Evolutionary conservation across 2,113 vertebrate species (phyloP).

Genomic region (Zootoca vivipara): DNA sequence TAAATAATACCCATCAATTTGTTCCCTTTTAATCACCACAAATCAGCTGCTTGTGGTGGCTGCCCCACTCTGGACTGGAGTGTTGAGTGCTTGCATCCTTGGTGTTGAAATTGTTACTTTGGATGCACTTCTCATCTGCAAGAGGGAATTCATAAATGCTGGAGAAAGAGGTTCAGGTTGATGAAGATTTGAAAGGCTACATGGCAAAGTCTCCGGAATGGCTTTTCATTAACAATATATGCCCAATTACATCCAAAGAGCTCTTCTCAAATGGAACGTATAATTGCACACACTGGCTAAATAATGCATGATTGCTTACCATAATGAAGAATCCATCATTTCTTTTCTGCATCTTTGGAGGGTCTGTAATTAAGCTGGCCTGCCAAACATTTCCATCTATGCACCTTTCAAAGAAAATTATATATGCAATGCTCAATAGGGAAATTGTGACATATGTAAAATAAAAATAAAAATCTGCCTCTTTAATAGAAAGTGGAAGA

Average conservation of each 20-base stretch:
- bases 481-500: conserved; percentile 34
- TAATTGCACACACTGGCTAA: conserved; percentile 66
- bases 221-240: conserved; percentile 43
- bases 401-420: conserved; percentile 64
- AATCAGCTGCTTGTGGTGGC: no score
- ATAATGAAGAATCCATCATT: conserved; percentile 67
- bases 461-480: conserved; percentile 40
- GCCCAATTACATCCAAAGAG: conserved; percentile 38
- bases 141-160: conserved; percentile 29
- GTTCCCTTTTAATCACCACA: no score
- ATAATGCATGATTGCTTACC: conserved; percentile 40
- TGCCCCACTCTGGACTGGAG: background rate
- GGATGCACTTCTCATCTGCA: conserved; percentile 12
- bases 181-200: conserved; percentile 23
- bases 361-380: conserved; percentile 59
- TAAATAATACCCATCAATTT: no score
- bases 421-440: conserved; percentile 38
- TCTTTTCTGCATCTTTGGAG: conserved; percentile 59
- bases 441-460: conserved; percentile 32
- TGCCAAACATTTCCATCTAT: conserved; percentile 52
- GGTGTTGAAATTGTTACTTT: background rate
- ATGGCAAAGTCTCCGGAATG: conserved; percentile 1
- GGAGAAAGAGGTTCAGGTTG: conserved; percentile 28
- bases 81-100: background rate
- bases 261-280: conserved; percentile 39